Base-by-base conservation (phyloP, 2,888 invertebrate genomes). In the Drosophila mayaguana region DNA sequence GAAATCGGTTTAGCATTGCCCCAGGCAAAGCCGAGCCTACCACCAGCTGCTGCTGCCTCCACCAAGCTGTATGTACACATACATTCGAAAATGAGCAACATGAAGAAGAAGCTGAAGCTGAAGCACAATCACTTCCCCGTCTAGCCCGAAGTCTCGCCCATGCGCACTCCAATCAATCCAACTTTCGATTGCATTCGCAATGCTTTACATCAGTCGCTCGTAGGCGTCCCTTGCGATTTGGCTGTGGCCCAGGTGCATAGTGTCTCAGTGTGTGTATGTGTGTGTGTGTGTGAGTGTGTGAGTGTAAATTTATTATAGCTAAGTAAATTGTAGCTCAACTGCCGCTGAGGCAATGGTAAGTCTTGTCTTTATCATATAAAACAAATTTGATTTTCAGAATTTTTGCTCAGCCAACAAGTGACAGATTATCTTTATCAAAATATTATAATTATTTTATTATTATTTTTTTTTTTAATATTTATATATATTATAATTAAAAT, bases 11-110 rank as follows among this genome's bases (percentile, higher is more conserved):
- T 54, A 32, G n/a, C 45, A 42, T 42, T 51, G 63, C 65, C 65
- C 66, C 63, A 56, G 63, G 72, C 75, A 66, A 63, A 64, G 73
- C 74, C 70, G 61, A 46, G 78, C 70, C 74, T 63, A 57, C 40
- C 63, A n/a, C 46, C 50, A 50, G 9, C 50, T 28, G 25, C n/a
- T 36, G 32, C 32, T 32, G 32, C 32, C 32, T 32, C 32, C 32
- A 8, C 28, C 28, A 28, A 8, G 28, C 28, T 28, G 28, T 28
- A 28, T 32, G 32, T 32, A 32, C 42, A 50, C 38, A 50, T 40
- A 9, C 28, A 34, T 45, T 22, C 38, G 36, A 55, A 50, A 50
- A 32, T n/a, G 48, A 28, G 28, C 18, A 18, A n/a, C 1, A 9
- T 11, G 42, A 18, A 3, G 22, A 22, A 18, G 22, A 14, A 45